Evolutionary conservation across 2,113 vertebrate genomes (phyloP).

Genomic region (Ascaphus truei): DNA sequence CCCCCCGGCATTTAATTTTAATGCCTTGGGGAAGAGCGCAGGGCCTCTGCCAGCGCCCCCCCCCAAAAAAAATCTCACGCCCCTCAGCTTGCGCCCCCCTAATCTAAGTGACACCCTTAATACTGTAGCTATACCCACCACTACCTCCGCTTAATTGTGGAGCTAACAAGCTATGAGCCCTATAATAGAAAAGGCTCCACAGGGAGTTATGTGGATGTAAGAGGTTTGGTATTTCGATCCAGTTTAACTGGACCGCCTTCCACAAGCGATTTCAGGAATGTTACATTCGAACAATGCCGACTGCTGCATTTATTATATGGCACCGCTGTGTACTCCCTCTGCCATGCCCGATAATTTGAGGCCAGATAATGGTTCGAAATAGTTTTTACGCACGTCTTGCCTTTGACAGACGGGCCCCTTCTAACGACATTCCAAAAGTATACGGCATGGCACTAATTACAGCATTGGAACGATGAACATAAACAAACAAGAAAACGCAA

Average conservation of each 20-base stretch:
- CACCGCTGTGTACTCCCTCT: slow-evolving; percentile 19
- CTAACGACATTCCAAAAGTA: slow-evolving; percentile 23
- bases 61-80: no score
- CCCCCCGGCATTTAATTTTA: no score
- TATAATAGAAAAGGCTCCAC: not conserved
- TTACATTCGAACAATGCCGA: slow-evolving; percentile 21
- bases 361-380: slow-evolving; percentile 28
- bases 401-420: slow-evolving; percentile 18
- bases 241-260: slow-evolving; percentile 24
- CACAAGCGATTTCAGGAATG: slow-evolving; percentile 16
- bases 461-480: slow-evolving; percentile 29
- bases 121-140: not conserved
- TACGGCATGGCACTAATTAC: slow-evolving; percentile 25
- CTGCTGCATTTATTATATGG: slow-evolving; percentile 12
- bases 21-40: no score
- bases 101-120: no score
- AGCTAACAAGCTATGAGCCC: not conserved
- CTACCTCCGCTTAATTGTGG: not conserved
- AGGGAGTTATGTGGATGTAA: slow-evolving; percentile 22
- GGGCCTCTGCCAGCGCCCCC: no score
- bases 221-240: slow-evolving; percentile 27
- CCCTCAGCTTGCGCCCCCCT: no score
- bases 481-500: slow-evolving; percentile 24
- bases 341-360: slow-evolving; percentile 18
- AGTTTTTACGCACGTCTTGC: slow-evolving; percentile 28